Conservation (phyloP, 2,888 invertebrate genomes). For the Mantis religiosa region DNA sequence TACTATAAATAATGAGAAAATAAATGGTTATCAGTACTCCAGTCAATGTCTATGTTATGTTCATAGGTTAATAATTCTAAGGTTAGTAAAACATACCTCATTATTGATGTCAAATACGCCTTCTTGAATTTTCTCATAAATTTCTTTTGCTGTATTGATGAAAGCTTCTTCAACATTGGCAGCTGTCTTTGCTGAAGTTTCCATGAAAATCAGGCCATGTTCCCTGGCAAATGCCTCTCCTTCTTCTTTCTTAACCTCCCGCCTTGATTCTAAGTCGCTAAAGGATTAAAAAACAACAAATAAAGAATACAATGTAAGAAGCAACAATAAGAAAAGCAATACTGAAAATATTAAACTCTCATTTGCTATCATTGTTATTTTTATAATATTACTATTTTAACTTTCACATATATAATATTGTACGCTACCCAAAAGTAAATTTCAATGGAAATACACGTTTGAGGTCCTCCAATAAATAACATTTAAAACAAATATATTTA, state of each 20-base stretch:
- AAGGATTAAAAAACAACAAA: constrained; percentile 29
- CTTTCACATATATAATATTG: too few relatives aligned
- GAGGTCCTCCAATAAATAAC: too few relatives aligned
- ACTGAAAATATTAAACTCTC: too few relatives aligned
- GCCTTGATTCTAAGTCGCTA: constrained; percentile 94
- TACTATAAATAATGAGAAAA: too few relatives aligned
- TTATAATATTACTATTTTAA: too few relatives aligned
- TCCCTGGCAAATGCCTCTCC: constrained; percentile 99
- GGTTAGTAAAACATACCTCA: constrained; percentile 63
- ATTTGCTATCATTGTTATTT: too few relatives aligned
- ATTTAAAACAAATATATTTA: too few relatives aligned
- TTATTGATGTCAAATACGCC: constrained; percentile 99
- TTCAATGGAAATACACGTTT: too few relatives aligned
- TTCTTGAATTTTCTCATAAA: constrained; percentile 99
- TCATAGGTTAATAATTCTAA: too few relatives aligned
- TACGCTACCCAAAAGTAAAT: too few relatives aligned
- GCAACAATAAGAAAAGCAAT: not conserved
- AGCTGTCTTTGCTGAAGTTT: constrained; percentile 99
- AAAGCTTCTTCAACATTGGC: constrained; percentile 99
- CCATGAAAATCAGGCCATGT: constrained; percentile 99
- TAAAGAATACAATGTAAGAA: not conserved
- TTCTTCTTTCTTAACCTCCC: constrained; percentile 98
- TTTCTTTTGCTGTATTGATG: constrained; percentile 99
- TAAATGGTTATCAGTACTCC: too few relatives aligned
- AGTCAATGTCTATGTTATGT: too few relatives aligned